Percentiles rank a stretch among this genome's conserved stretches.
These are phyloP conservation scores for Mungos mungo DNA, from an alignment of 2,113 vertebrate genomes.

Conservation along the genomic window DNA sequence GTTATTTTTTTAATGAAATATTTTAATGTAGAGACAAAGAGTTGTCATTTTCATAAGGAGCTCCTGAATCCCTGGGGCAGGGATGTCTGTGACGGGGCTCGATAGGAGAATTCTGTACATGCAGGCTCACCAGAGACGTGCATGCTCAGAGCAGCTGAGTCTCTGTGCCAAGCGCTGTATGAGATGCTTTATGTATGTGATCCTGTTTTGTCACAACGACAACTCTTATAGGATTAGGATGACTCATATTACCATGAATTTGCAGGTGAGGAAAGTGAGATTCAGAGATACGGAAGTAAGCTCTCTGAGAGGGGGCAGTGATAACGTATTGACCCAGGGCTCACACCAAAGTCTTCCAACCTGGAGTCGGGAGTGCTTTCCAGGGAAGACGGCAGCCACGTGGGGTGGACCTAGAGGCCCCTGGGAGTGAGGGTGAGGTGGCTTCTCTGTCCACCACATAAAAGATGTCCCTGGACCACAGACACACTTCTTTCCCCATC, in stretches of 20 bases:
- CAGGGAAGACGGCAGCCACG: not conserved
- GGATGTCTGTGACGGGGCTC: too few species aligned
- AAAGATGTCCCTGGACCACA: not conserved
- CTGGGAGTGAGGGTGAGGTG: not conserved
- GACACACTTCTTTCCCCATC: not conserved
- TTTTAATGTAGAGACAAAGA: not conserved
- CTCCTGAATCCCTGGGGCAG: not conserved
- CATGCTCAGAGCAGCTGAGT: not conserved
- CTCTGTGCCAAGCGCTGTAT: not conserved
- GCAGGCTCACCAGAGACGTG: too few species aligned
- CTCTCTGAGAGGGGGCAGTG: not conserved
- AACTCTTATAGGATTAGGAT: not conserved
- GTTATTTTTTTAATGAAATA: not conserved
- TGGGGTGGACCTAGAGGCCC: not conserved
- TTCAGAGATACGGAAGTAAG: not conserved
- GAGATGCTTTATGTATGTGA: not conserved
- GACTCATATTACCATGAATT: not conserved
- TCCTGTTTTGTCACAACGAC: not conserved
- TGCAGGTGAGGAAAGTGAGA: not conserved
- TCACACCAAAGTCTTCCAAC: not conserved
- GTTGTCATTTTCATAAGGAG: conserved; percentile 8
- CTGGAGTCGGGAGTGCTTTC: not conserved
- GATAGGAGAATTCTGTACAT: not conserved
- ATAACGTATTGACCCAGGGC: too few species aligned
- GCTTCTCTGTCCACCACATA: not conserved